Evolutionary conservation across 2,113 vertebrate species (phyloP).

Genomic region (Prunella himalayana): DNA sequence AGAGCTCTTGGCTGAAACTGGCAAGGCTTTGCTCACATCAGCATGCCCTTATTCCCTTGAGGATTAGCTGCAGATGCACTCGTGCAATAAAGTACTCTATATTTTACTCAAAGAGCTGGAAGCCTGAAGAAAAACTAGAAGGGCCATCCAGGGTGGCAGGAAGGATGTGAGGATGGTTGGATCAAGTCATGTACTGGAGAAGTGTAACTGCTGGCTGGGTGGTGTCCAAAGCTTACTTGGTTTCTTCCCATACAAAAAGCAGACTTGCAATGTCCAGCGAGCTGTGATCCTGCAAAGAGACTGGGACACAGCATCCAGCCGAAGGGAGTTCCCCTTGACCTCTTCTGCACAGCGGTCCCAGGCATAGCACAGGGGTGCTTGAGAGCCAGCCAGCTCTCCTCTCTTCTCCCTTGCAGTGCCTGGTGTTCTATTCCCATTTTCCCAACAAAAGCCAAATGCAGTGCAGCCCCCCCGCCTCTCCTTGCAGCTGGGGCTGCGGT

Average conservation of each 20-base stretch:
- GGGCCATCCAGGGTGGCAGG: neutral
- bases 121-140: neutral
- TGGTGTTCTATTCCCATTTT: neutral
- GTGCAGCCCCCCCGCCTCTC: rapidly evolving
- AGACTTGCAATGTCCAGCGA: rapidly evolving
- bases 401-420: neutral
- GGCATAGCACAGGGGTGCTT: rapidly evolving
- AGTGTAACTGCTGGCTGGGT: neutral
- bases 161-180: neutral
- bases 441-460: neutral
- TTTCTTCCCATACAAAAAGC: neutral
- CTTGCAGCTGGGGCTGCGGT: neutral
- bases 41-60: neutral
- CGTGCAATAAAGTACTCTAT: neutral
- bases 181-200: neutral
- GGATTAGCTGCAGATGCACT: neutral
- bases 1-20: neutral
- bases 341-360: neutral
- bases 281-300: neutral
- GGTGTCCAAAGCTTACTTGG: neutral
- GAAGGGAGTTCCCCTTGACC: neutral
- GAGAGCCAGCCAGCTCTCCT: neutral
- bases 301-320: neutral
- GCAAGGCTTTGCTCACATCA: rapidly evolving
- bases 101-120: neutral